phyloP scores from a whole-genome alignment of 2,888 invertebrate genomes.

The Apodemia duryi region DNA sequence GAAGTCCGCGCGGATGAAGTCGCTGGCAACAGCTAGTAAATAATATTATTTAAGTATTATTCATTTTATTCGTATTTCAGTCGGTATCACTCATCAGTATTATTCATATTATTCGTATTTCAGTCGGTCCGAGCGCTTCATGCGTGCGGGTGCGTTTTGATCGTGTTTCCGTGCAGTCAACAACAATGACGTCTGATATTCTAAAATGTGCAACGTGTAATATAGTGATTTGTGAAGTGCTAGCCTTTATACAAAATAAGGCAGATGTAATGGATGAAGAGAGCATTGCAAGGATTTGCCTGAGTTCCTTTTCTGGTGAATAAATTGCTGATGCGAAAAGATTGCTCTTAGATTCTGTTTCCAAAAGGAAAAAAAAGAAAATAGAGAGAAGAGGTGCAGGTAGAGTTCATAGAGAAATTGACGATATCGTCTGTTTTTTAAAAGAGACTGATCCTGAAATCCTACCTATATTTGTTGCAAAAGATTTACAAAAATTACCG shows the following conservation, averaged over 20 bases:
- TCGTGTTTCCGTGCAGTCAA: not conserved
- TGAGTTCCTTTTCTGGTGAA: not conserved
- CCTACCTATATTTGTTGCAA: constrained; percentile 18
- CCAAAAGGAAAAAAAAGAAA: too few species aligned
- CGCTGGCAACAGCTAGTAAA: too few species aligned
- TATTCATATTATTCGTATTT: too few species aligned
- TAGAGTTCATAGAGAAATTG: not conserved
- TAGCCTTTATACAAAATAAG: not conserved
- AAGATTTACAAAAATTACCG: constrained; percentile 19
- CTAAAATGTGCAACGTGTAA: not conserved
- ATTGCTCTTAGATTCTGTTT: too few species aligned
- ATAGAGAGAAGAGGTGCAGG: constrained; percentile 1
- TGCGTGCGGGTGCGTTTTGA: not conserved
- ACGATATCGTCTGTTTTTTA: not conserved
- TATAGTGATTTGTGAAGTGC: not conserved
- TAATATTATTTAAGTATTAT: too few species aligned
- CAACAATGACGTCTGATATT: not conserved
- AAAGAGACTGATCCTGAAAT: constrained; percentile 5
- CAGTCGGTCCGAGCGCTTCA: not conserved
- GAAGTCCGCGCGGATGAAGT: too few species aligned
- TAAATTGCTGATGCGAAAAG: not conserved
- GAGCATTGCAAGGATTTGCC: not conserved
- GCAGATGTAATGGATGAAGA: constrained; percentile 1
- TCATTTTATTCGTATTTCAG: too few species aligned
- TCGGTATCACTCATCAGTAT: too few species aligned